Evolutionary conservation across 2,797 vertebrate species (phyloP), one percentile per base, ranked within the genome.

Genomic region (Eulemur rubriventer): DNA sequence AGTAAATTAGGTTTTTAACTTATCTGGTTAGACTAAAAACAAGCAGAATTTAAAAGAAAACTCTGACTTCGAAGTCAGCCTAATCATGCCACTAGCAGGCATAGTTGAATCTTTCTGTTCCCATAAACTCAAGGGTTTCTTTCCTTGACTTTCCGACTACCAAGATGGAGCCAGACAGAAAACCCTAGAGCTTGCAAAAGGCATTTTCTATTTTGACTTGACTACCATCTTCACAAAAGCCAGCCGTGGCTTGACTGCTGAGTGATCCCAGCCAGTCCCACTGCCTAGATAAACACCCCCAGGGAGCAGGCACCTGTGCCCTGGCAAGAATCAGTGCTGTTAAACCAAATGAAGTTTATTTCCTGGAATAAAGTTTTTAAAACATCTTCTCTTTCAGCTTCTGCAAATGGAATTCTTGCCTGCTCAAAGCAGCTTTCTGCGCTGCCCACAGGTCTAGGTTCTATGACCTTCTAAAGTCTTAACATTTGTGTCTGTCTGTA

Each of bases 371-470:
- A 24, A 67, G 38, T 65, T n/a, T 59, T 48, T 86, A 61, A 91
- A 91, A 75, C 57, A 61, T 67, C 52, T 86, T 89, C 76, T 91
- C 35, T 46, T 80, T 95, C 85, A 41, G 83, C 38, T 73, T 94
- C 82, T 76, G 57, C 69, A 85, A 76, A 76, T 46, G 73, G 67
- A 86, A 76, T 89, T 89, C 86, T 73, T 84, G 78, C 46, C 78
- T 92, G 85, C 81, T 84, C 59, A 55, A 80, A 38, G 63, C 46
- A 35, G 38, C n/a, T 70, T 89, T 91, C 93, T 91, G 72, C 2
- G 13, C 94, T 84, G 72, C 95, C 96, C 93, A 92, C 96, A 59
- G 26, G 83, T 75, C 76, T 87, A 63, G n/a, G 69, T 52, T 78
- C 43, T 26, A 63, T 61, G n/a, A 73, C 65, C 76, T 78, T 95